Evolutionary conservation across 2,888 invertebrate species (phyloP).

Genomic region (Aleiodes testaceus): DNA sequence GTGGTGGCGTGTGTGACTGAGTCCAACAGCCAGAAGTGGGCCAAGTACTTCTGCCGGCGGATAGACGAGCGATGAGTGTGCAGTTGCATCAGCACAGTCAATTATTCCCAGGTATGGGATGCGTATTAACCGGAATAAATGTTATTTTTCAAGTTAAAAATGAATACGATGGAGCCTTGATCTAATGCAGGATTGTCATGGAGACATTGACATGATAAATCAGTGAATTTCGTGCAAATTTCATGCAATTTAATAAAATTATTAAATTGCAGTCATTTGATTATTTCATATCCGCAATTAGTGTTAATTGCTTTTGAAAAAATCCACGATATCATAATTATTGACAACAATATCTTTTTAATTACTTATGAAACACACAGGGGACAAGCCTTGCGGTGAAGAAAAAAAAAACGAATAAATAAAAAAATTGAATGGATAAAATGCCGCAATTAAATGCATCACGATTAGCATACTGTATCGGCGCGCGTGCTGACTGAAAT

Average conservation of each 20-base stretch:
- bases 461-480: conserved; percentile 55
- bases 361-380: too few relatives aligned
- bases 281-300: neutral
- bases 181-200: conserved; percentile 36
- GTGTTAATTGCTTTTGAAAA: neutral
- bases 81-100: conserved; percentile 56
- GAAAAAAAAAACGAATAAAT: neutral
- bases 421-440: conserved; percentile 7
- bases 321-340: neutral
- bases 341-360: too few relatives aligned
- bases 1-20: conserved; percentile 48
- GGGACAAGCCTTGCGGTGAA: neutral
- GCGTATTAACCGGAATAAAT: conserved; percentile 45
- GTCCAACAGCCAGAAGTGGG: conserved; percentile 62
- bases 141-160: neutral
- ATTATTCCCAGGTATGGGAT: conserved; percentile 53
- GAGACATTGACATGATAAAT: conserved; percentile 42
- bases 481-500: conserved; percentile 16
- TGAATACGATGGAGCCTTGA: conserved; percentile 36
- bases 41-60: conserved; percentile 67
- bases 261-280: conserved; percentile 6
- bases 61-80: conserved; percentile 65
- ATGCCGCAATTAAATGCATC: conserved; percentile 34
- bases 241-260: neutral
- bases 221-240: neutral